Base-by-base conservation (phyloP, 2,113 vertebrate species). In the Poeciliopsis prolifica region DNA sequence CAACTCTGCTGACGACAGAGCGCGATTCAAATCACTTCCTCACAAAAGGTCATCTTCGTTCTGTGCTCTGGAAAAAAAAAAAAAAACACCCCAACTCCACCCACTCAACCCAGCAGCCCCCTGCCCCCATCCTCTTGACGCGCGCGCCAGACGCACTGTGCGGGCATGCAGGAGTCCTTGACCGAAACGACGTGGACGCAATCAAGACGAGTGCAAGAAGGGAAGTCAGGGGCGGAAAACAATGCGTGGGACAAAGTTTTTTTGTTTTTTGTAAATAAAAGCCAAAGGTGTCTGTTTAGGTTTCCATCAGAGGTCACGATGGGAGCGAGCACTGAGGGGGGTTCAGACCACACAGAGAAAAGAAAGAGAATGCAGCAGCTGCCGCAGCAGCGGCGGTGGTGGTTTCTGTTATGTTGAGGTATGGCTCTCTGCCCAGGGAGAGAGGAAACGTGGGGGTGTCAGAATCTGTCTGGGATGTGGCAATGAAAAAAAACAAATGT, bases 21-120 rank as follows among this genome's bases (percentile, higher is more conserved):
- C 88, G 86, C 81, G 69, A 80, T 88, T 88, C 86, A 92, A 90
- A 90, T 91, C 87, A 82, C 77, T 87, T 89, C 84, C 85, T 77
- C 73, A 17, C 69, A 70, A 91, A 93, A 94, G 91, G 93, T 92
- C 92, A 92, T 75, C 84, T 83, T 77, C 84, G 72, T 89, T 86
- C 78, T 88, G 91, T 85, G 87, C 82, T 54, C 79, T 72, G 35
- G 28, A 28, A 29, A 29, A 29, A 31, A 29, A 29, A 29, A 31
- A 31, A 90, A 66, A 74, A 65, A 29, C 60, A 30, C 79, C 83
- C 40, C 42, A 65, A 29, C 15, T 22, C 37, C 28, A 44, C 62
- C 44, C 44, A 7, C 44, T 4, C 3, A 15, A 44, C 28, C 67
- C 65, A 73, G 75, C 75, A 78, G 28, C 29, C 29, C 83, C 30